These are phyloP conservation scores for Xylota segnis DNA, from an alignment of 2,888 invertebrate species.

Conservation along the genomic window DNA sequence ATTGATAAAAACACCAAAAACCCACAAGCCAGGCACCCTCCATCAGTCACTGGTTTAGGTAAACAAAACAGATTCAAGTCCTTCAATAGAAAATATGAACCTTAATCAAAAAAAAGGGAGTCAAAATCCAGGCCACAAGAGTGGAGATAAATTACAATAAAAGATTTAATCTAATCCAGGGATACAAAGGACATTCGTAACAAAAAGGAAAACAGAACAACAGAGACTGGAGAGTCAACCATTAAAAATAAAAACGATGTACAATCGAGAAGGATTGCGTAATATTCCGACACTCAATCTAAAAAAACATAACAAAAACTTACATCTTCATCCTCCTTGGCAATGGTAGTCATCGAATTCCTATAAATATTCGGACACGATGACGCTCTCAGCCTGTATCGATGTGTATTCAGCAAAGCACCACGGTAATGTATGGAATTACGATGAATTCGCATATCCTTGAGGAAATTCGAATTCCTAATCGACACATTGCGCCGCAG, in stretches of 20 bases:
- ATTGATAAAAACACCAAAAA: background rate
- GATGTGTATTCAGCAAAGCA: constrained; percentile 92
- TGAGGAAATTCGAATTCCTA: constrained; percentile 88
- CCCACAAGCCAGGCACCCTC: background rate
- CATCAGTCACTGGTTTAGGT: background rate
- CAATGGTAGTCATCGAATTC: constrained; percentile 94
- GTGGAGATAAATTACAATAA: background rate
- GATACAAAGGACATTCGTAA: background rate
- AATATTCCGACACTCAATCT: background rate
- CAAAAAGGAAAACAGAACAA: background rate
- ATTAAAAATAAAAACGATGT: background rate
- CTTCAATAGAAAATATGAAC: background rate
- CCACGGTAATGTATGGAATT: constrained; percentile 94
- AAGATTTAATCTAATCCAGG: background rate
- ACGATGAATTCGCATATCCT: constrained; percentile 89
- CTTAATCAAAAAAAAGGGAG: background rate
- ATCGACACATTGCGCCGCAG: constrained; percentile 82
- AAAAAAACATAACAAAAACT: constrained; percentile 77
- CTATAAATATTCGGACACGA: constrained; percentile 96
- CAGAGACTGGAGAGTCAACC: background rate
- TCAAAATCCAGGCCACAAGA: background rate
- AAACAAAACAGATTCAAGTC: background rate
- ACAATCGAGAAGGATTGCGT: background rate
- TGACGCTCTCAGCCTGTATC: constrained; percentile 92
- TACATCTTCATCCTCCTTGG: constrained; percentile 91